These are phyloP conservation scores for Odontesthes bonariensis DNA, from an alignment of 2,113 vertebrate genomes.

Conservation along the genomic window DNA sequence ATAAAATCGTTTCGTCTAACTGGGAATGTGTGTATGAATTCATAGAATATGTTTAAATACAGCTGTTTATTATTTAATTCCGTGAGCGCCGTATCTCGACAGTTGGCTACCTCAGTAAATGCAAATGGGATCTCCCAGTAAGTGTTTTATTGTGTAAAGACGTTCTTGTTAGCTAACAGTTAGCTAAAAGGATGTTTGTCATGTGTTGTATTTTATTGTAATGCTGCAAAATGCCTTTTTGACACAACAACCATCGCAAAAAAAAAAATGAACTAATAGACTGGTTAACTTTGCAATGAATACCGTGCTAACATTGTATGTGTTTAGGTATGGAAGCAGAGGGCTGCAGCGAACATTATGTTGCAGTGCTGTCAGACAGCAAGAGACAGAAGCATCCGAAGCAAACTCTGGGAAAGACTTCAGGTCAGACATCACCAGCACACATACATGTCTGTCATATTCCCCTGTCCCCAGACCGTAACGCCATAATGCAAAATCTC, in stretches of 20 bases:
- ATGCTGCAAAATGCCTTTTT: background rate
- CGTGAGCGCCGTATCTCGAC: constrained; percentile 51
- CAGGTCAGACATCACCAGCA: constrained; percentile 62
- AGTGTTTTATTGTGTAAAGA: constrained; percentile 45
- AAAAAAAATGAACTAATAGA: accelerated
- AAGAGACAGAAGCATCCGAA: constrained; percentile 44
- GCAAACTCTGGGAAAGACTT: constrained; percentile 48
- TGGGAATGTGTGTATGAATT: background rate
- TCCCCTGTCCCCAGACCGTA: background rate
- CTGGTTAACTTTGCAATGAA: accelerated
- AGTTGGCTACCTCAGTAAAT: constrained; percentile 33
- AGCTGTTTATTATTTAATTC: constrained; percentile 50
- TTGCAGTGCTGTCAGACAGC: constrained; percentile 45
- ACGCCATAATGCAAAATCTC: background rate
- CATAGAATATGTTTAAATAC: constrained; percentile 62
- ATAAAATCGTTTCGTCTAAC: background rate
- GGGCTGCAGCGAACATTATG: constrained; percentile 58
- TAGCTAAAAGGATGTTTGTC: background rate
- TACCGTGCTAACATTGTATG: background rate
- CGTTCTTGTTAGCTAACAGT: constrained; percentile 31
- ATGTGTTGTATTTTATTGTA: background rate
- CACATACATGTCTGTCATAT: background rate
- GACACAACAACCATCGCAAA: accelerated
- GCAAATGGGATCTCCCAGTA: constrained; percentile 54
- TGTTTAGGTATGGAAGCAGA: constrained; percentile 47